Percentiles rank a stretch among this genome's conserved stretches.
Evolutionary conservation across 1,140 invertebrate genomes (phyloP).

Genomic region (Whitmania pigra): DNA sequence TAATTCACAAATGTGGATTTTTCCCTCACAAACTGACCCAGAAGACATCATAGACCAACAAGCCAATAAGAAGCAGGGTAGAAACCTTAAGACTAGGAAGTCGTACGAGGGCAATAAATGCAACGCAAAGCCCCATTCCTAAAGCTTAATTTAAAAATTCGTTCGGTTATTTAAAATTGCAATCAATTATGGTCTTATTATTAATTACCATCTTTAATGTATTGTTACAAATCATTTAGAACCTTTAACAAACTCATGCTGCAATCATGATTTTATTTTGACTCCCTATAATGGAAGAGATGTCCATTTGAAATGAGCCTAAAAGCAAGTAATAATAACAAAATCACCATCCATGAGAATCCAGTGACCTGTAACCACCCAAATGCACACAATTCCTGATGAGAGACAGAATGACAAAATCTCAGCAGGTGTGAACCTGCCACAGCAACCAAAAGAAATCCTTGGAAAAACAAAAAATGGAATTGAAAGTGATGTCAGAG

Average conservation of each 20-base stretch:
- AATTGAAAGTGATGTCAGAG: neutral
- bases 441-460: constrained; percentile 80
- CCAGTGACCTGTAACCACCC: constrained; percentile 94
- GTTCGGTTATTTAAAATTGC: constrained; percentile 1
- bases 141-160: constrained; percentile 52
- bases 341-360: constrained; percentile 79
- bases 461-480: constrained; percentile 36
- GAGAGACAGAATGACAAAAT: constrained; percentile 80
- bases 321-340: too few relatives aligned
- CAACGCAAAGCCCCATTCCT: constrained; percentile 93
- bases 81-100: constrained; percentile 91
- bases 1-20: neutral
- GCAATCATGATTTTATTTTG: too few relatives aligned
- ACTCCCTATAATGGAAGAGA: constrained; percentile 11
- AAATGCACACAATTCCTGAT: constrained; percentile 83
- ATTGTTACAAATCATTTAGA: too few relatives aligned
- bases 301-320: neutral
- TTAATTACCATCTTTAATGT: too few relatives aligned
- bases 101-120: constrained; percentile 88
- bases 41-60: constrained; percentile 92
- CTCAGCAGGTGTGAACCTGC: constrained; percentile 80
- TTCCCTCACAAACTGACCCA: constrained; percentile 52
- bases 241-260: too few relatives aligned
- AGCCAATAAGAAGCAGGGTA: constrained; percentile 76
- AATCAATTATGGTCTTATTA: too few relatives aligned